These are phyloP conservation scores for Hylia prasina DNA, from an alignment of 2,113 vertebrate genomes.

Conservation along the genomic window DNA sequence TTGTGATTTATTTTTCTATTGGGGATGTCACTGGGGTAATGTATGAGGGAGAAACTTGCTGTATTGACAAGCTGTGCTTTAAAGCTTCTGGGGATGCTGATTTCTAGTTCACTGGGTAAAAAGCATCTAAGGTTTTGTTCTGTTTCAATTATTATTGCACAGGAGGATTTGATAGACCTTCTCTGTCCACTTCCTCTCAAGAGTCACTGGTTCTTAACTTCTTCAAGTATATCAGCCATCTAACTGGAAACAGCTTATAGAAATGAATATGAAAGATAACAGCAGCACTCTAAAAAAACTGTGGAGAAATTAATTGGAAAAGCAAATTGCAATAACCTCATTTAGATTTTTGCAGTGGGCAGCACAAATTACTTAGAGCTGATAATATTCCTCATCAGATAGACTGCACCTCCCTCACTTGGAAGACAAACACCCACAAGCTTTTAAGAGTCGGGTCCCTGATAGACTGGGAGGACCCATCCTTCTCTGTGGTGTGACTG, in stretches of 20 bases:
- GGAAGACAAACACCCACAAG: neutral
- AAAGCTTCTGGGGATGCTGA: neutral
- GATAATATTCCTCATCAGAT: neutral
- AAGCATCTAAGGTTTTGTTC: neutral
- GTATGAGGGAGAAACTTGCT: neutral
- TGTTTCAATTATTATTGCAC: neutral
- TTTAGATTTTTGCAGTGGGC: neutral
- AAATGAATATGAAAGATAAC: neutral
- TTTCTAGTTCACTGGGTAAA: neutral
- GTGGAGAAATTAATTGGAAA: neutral
- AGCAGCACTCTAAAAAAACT: neutral
- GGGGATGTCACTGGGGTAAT: neutral
- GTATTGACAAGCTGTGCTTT: neutral
- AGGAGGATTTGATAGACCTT: neutral
- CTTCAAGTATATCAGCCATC: neutral
- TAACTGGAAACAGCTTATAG: neutral
- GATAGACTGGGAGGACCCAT: accelerated
- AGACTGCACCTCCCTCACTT: neutral
- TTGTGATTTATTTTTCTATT: neutral
- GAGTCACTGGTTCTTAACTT: neutral
- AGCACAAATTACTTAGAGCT: neutral
- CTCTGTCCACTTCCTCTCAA: neutral
- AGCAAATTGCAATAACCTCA: neutral
- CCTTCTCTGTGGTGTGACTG: neutral
- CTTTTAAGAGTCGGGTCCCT: neutral